Base-by-base conservation (phyloP, 2,888 invertebrate species). In the Dioctria linearis region DNA sequence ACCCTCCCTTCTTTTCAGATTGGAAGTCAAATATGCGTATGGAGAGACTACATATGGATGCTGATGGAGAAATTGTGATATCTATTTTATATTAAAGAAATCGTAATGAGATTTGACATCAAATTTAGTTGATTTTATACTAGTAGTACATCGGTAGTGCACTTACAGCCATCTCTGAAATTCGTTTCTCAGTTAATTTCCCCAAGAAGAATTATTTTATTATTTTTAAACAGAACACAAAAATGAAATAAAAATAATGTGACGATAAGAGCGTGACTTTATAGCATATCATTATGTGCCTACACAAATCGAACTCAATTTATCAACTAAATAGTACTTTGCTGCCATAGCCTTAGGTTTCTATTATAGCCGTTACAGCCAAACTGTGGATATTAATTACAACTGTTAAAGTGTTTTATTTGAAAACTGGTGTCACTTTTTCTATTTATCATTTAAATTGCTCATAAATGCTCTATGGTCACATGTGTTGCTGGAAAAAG, bases 391-490 rank as follows among this genome's bases (percentile, higher is more conserved):
- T 69, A 69, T 69, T 69, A 73, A 73, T 73, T 57, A 11, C 42
- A 57, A 8, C 57, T 73, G 57, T 40, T 40, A 73, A 73, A 73
- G 42, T 73, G 73, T 57, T 73, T 73, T 73, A 73, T 73, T 59
- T 59, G 73, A 42, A 73, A 57, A 73, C 42, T 42, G 59, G 59
- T 13, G 40, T 42, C 59, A 42, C 39, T 59, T 73, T 73, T 73
- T 73, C 73, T 57, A 73, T 73, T 73, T 73, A 42, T 73, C 73
- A 73, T 73, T 73, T 57, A 59, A 73, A 73, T 73, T 73, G 73
- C 73, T 57, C 57, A 73, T 73, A 73, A 73, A 69, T 51, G 73
- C 73, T 49, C 43, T 11, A 39, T 42, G 42, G 5, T n/a, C 73
- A 73, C 57, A 73, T 42, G 43, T 59, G 59, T 42, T 57, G 40